phyloP scores from a whole-genome alignment of 2,113 vertebrate genomes.

The Myrmophylax atrothorax region DNA sequence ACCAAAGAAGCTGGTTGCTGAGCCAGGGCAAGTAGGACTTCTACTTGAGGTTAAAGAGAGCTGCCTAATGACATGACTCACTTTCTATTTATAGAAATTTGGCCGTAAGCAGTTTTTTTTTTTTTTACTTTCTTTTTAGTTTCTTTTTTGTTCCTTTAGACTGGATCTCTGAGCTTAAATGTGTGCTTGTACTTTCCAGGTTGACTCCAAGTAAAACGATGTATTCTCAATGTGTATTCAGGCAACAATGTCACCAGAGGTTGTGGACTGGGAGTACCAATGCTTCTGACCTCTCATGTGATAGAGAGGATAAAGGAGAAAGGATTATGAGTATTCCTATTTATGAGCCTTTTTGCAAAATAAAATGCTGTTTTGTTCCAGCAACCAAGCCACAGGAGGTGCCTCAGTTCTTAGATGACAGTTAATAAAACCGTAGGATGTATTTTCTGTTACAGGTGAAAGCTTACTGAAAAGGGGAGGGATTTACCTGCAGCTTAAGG shows the following conservation, averaged over 20 bases:
- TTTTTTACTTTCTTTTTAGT: no score
- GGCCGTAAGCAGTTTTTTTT: not conserved
- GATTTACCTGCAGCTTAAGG: not conserved
- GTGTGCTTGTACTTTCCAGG: not conserved
- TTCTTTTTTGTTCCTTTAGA: not conserved
- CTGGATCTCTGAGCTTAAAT: not conserved
- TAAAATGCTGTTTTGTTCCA: not conserved
- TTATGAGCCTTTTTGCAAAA: not conserved
- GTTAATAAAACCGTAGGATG: not conserved
- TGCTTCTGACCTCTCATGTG: not conserved
- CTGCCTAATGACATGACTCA: not conserved
- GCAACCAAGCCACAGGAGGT: not conserved
- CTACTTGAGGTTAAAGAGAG: not conserved
- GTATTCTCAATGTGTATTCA: not conserved
- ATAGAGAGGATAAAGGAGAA: not conserved
- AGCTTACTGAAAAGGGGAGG: not conserved
- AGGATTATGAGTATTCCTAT: not conserved
- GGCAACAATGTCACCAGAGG: not conserved
- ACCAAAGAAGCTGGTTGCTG: not conserved
- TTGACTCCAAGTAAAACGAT: accelerated
- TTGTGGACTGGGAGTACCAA: not conserved
- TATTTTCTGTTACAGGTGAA: conserved; percentile 5
- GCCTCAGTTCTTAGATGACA: not conserved
- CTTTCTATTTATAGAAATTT: not conserved
- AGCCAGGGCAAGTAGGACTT: not conserved